Percentiles rank a stretch among this genome's conserved stretches.
These are phyloP conservation scores for Stichopus horrens DNA, from an alignment of 53 echinoderm and acorn worm genomes.

Conservation along the genomic window DNA sequence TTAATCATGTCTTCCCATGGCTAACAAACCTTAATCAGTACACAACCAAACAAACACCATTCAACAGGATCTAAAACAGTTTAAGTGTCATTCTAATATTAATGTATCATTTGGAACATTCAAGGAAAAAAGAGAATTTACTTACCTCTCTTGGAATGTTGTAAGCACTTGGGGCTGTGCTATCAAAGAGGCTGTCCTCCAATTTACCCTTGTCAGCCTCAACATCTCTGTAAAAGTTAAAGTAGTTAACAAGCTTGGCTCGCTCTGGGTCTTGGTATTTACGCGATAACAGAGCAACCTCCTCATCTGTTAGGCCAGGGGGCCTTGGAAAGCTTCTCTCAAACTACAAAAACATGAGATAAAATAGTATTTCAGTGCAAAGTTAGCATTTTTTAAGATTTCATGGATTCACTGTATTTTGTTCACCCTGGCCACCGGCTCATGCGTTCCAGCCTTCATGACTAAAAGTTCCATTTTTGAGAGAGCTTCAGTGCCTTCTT, in stretches of 20 bases:
- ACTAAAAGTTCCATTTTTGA: no score
- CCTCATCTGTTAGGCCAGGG: conserved; percentile 75
- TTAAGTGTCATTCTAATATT: no score
- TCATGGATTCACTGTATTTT: not conserved
- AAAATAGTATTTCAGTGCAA: not conserved
- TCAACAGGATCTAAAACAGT: no score
- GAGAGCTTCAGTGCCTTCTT: no score
- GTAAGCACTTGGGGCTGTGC: conserved; percentile 72
- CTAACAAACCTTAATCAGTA: no score
- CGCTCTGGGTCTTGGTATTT: conserved; percentile 84
- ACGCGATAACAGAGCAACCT: conserved; percentile 62
- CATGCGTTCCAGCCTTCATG: no score
- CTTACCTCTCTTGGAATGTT: conserved; percentile 89
- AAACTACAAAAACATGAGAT: conserved; percentile 60
- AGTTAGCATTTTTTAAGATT: no score
- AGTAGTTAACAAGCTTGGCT: conserved; percentile 88
- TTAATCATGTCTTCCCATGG: no score
- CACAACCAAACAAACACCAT: no score
- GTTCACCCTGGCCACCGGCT: not conserved
- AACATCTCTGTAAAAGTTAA: conserved; percentile 94
- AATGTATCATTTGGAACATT: no score
- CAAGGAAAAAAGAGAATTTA: no score
- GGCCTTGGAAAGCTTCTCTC: conserved; percentile 87
- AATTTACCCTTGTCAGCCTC: conserved; percentile 73
- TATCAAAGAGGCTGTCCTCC: conserved; percentile 75